phyloP scores from a whole-genome alignment of 1,140 invertebrate genomes.

The Antheraea pernyi region DNA sequence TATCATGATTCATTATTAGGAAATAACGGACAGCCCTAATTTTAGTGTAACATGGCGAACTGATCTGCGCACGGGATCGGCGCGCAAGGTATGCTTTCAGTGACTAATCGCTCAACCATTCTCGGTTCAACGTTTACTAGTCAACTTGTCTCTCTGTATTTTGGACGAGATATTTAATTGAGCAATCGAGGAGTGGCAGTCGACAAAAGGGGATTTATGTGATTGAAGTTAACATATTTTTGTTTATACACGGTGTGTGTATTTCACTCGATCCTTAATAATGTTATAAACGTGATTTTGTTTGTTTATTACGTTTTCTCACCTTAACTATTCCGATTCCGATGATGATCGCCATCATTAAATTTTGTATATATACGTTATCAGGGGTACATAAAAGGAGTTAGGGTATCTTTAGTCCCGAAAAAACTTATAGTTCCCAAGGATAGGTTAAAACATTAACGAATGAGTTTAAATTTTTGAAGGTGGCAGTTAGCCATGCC shows the following conservation, averaged over 20 bases:
- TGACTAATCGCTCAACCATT: conserved; percentile 61
- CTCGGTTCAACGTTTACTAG: conserved; percentile 21
- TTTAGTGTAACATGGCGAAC: conserved; percentile 4
- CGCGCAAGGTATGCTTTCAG: conserved; percentile 67
- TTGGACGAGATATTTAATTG: conserved; percentile 10
- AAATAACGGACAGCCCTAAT: background rate
- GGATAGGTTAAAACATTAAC: too few species aligned
- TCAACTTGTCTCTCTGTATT: conserved; percentile 16
- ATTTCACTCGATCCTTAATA: too few species aligned
- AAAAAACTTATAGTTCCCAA: too few species aligned
- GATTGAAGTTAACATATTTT: background rate
- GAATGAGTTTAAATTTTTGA: too few species aligned
- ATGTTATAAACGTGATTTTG: background rate
- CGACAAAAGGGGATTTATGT: background rate
- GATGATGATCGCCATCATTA: too few species aligned
- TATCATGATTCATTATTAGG: background rate
- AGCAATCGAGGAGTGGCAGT: conserved; percentile 1
- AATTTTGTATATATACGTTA: too few species aligned
- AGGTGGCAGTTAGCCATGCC: too few species aligned
- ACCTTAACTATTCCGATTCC: too few species aligned
- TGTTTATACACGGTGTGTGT: too few species aligned
- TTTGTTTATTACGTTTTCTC: background rate
- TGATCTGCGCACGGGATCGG: conserved; percentile 50
- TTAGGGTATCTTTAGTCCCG: too few species aligned
- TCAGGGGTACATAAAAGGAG: too few species aligned